Evolutionary conservation across 2,797 vertebrate genomes (phyloP).

Genomic region (Acomys russatus): DNA sequence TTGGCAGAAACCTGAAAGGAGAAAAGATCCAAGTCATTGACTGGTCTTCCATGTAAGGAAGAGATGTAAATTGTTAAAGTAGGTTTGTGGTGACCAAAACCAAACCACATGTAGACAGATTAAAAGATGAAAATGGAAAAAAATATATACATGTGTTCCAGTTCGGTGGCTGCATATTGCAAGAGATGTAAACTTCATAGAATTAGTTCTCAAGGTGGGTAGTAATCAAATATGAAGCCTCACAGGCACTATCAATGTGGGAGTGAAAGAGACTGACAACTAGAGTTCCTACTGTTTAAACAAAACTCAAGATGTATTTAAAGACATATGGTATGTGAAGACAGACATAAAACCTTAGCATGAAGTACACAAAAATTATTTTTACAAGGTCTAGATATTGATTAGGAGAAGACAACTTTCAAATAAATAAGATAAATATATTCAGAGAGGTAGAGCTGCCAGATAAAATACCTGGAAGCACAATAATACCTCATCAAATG

Average conservation of each 20-base stretch:
- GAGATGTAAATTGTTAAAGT: background rate
- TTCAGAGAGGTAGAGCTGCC: background rate
- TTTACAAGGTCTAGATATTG: background rate
- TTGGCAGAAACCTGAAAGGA: background rate
- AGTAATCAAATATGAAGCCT: background rate
- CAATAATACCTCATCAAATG: background rate
- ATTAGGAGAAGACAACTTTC: background rate
- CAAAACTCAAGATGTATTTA: background rate
- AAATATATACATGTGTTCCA: background rate
- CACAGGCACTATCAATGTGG: background rate
- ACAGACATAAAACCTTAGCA: background rate
- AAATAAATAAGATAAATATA: background rate
- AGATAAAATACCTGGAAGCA: background rate
- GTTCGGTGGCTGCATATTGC: background rate
- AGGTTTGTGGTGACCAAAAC: background rate
- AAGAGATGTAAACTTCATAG: background rate
- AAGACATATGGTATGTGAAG: background rate
- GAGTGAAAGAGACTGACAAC: background rate
- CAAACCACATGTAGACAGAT: background rate
- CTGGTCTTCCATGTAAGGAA: background rate
- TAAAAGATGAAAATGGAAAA: background rate
- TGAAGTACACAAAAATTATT: background rate
- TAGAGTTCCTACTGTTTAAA: background rate
- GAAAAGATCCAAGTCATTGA: background rate
- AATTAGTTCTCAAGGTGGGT: background rate